Evolutionary conservation across 2,888 invertebrate species (phyloP).

Genomic region (Eulithis prunata): DNA sequence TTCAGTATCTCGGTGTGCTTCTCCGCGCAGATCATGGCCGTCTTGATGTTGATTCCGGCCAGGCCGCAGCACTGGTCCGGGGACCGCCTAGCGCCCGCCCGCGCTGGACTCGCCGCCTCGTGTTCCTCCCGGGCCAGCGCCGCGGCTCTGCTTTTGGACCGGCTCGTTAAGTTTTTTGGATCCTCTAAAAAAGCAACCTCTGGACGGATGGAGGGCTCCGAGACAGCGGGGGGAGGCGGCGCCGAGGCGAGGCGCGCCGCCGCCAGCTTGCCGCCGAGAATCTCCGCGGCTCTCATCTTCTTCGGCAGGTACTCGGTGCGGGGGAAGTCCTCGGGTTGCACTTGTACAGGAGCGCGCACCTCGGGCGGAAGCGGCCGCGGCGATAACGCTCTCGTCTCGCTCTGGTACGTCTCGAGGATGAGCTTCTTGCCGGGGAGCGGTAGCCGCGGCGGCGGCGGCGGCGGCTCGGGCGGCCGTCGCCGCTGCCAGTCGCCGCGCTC

Average conservation of each 20-base stretch:
- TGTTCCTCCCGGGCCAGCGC: conserved; percentile 83
- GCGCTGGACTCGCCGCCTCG: conserved; percentile 82
- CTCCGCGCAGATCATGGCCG: conserved; percentile 78
- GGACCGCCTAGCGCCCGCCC: conserved; percentile 63
- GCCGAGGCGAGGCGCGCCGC: conserved; percentile 57
- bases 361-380: conserved; percentile 55
- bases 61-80: conserved; percentile 81
- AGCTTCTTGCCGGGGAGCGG: conserved; percentile 80
- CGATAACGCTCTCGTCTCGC: conserved; percentile 66
- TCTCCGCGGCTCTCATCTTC: conserved; percentile 82
- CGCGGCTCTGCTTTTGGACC: conserved; percentile 84
- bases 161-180: conserved; percentile 84
- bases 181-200: conserved; percentile 82
- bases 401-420: conserved; percentile 79
- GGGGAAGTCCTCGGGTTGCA: conserved; percentile 58
- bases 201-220: conserved; percentile 57
- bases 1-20: conserved; percentile 83
- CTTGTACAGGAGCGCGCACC: conserved; percentile 37
- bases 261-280: conserved; percentile 73
- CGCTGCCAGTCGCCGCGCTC: conserved; percentile 73
- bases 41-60: conserved; percentile 74
- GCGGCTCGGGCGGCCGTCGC: conserved; percentile 70
- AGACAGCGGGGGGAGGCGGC: conserved; percentile 46
- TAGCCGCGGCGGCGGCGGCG: conserved; percentile 60
- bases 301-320: conserved; percentile 77